phyloP scores from a whole-genome alignment of 2,888 invertebrate species.

The Diarsia dahlii region DNA sequence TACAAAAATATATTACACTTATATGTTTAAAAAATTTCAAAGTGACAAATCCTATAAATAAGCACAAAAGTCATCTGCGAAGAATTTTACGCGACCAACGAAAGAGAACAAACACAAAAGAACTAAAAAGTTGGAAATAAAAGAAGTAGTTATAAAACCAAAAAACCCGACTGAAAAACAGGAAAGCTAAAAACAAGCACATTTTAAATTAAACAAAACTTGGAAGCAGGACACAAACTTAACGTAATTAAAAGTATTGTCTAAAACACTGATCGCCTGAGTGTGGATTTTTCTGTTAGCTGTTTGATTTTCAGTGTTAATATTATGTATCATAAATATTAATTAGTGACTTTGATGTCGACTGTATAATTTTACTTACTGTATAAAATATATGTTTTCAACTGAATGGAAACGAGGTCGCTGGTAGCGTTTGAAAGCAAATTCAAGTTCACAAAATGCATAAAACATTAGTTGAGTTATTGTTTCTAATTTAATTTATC shows the following conservation, averaged over 20 bases:
- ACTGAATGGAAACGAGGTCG: conserved; percentile 6
- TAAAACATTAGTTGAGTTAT: conserved; percentile 3
- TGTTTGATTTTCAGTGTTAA: neutral
- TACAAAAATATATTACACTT: too few relatives aligned
- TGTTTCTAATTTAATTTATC: conserved; percentile 8
- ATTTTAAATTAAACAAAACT: too few relatives aligned
- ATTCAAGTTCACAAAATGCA: conserved; percentile 27
- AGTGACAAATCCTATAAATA: too few relatives aligned
- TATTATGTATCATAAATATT: conserved; percentile 16
- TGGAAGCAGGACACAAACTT: too few relatives aligned
- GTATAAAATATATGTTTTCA: conserved; percentile 9
- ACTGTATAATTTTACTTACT: neutral
- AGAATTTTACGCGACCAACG: too few relatives aligned
- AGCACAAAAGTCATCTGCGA: too few relatives aligned
- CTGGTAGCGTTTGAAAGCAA: conserved; percentile 1
- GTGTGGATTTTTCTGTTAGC: neutral
- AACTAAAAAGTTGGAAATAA: too few relatives aligned
- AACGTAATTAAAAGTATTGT: neutral
- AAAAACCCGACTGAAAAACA: too few relatives aligned
- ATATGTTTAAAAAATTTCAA: too few relatives aligned
- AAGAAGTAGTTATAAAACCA: too few relatives aligned
- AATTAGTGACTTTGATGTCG: neutral
- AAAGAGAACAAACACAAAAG: too few relatives aligned
- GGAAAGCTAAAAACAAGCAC: too few relatives aligned
- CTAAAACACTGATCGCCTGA: neutral